Evolutionary conservation across 2,888 invertebrate species (phyloP).

Genomic region (Callimorpha dominula): DNA sequence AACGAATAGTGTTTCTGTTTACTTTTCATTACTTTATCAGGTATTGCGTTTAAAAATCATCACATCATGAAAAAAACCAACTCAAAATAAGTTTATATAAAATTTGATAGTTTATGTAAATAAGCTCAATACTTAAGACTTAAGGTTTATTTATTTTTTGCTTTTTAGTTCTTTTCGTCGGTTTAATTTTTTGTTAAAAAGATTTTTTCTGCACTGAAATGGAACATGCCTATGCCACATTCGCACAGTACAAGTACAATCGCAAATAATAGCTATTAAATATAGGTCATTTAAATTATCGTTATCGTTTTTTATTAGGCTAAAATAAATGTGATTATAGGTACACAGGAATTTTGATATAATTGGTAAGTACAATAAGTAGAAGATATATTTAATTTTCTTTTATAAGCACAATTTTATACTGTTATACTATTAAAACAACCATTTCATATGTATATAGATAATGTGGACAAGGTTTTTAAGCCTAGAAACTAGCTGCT

Average conservation of each 20-base stretch:
- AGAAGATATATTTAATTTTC: background rate
- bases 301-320: background rate
- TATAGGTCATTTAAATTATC: background rate
- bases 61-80: no score
- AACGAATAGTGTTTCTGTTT: no score
- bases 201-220: no score
- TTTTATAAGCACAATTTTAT: background rate
- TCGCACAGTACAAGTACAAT: background rate
- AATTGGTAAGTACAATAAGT: background rate
- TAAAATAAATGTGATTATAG: background rate
- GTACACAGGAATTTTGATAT: background rate
- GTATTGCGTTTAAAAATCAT: no score
- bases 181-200: background rate
- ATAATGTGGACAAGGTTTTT: background rate
- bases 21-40: no score
- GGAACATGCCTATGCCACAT: no score
- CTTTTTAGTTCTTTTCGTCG: no score
- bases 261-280: background rate
- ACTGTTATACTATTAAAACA: background rate
- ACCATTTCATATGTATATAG: background rate
- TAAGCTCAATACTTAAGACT: no score
- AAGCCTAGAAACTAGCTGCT: background rate
- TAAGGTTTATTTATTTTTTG: no score
- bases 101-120: no score
- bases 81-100: no score